phyloP scores from a whole-genome alignment of 2,113 vertebrate species.

The Gadus chalcogrammus region DNA sequence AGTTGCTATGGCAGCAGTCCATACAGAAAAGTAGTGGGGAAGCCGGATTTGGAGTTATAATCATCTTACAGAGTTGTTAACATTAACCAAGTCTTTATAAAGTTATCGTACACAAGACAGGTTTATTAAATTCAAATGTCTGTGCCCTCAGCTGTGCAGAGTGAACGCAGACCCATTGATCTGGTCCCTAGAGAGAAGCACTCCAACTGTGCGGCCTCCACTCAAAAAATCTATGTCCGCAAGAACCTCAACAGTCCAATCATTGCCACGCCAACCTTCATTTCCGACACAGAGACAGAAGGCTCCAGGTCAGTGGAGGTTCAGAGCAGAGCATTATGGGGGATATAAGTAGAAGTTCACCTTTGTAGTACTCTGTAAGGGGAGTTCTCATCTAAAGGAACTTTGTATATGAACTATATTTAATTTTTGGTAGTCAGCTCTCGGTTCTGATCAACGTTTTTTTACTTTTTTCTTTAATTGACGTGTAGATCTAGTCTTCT shows the following conservation, averaged over 20 bases:
- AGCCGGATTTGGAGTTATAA: no score
- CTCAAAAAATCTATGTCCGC: constrained; percentile 97
- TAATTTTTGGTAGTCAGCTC: no score
- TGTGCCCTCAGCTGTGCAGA: constrained; percentile 86
- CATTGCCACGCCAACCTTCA: constrained; percentile 95
- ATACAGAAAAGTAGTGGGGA: no score
- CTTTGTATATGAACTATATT: no score
- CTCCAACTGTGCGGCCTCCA: constrained; percentile 95
- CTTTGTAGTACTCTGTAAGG: no score
- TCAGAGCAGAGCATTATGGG: not conserved
- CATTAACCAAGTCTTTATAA: no score
- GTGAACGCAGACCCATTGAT: constrained; percentile 95
- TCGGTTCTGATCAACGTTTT: not conserved
- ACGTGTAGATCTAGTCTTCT: constrained; percentile 83
- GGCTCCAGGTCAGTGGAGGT: constrained; percentile 76
- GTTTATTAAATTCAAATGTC: constrained; percentile 9
- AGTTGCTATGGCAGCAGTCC: no score
- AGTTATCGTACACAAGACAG: not conserved
- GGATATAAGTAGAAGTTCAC: no score
- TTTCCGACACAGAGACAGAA: constrained; percentile 86
- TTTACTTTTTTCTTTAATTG: not conserved
- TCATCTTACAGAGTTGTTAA: no score
- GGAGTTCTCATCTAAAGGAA: no score
- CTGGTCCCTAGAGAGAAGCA: constrained; percentile 89
- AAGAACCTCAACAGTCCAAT: constrained; percentile 94